phyloP scores from a whole-genome alignment of 1,140 invertebrate species.

The Drosophila teissieri region DNA sequence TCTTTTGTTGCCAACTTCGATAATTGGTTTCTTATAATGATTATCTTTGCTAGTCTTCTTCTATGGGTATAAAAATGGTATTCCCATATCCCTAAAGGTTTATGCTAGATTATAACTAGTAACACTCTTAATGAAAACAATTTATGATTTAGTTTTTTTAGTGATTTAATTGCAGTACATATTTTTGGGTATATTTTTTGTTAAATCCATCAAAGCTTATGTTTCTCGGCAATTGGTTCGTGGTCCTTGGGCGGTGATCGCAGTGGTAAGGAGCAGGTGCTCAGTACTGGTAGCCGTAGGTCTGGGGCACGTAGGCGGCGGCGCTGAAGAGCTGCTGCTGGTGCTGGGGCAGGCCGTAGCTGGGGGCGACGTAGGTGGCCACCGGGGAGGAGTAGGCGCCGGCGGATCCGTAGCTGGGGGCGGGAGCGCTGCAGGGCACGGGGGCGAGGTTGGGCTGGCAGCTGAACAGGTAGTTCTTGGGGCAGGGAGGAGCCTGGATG shows the following conservation, averaged over 20 bases:
- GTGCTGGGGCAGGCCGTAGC: slow-evolving; percentile 64
- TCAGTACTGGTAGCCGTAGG: slow-evolving; percentile 59
- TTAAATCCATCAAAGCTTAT: slow-evolving; percentile 12
- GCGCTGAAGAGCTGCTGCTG: slow-evolving; percentile 58
- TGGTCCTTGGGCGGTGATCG: slow-evolving; percentile 14
- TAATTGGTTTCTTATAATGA: too few relatives aligned
- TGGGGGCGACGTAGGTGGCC: slow-evolving; percentile 60
- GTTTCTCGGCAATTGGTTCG: slow-evolving; percentile 29
- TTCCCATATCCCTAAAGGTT: too few relatives aligned
- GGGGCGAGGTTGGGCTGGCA: slow-evolving; percentile 77
- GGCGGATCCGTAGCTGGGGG: slow-evolving; percentile 67
- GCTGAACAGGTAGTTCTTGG: slow-evolving; percentile 81
- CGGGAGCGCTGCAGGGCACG: slow-evolving; percentile 68
- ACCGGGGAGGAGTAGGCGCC: slow-evolving; percentile 73
- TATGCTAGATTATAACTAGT: too few relatives aligned
- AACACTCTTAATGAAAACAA: background rate
- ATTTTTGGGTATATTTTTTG: slow-evolving; percentile 54
- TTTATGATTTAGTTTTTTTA: slow-evolving; percentile 5
- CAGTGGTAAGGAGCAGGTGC: background rate
- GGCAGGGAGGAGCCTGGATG: slow-evolving; percentile 70
- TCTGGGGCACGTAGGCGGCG: slow-evolving; percentile 58
- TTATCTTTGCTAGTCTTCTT: too few relatives aligned
- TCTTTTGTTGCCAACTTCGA: too few relatives aligned
- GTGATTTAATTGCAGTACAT: slow-evolving; percentile 43
- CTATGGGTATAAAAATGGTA: too few relatives aligned